Evolutionary conservation across 2,888 invertebrate genomes (phyloP), one percentile per base, ranked within the genome.

Genomic region (Neoitamus cyanurus): DNA sequence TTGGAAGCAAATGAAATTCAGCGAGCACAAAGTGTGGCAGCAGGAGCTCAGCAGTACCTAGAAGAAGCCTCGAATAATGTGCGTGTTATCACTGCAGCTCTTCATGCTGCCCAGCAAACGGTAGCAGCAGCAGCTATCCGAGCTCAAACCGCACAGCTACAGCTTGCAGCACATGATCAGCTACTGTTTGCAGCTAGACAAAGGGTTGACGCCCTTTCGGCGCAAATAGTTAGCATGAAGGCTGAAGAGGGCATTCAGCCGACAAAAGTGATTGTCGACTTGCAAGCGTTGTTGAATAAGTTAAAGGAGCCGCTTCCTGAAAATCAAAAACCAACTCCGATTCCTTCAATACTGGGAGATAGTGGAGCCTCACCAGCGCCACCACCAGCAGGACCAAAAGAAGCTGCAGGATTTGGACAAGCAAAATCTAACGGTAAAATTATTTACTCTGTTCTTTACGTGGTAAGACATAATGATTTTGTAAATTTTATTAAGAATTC

Each of bases 101-200:
- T 91, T 85, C 90, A 91, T 86, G 89, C 88, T 42, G 90, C 91
- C 0, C 91, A 91, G 83, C 90, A 91, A 86, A 89, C 89, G 84
- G 91, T 91, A 42, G 91, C 91, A 1, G 87, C 89, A 1, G 88
- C 90, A 2, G 91, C 91, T 0, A 89, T 91, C 37, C 88, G 91
- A 2, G 91, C 91, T 0, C 91, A 91, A 87, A 90, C 90, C 0
- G 91, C 91, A 0, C 91, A 91, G 84, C 86, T 91, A 2, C 91
- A 91, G 87, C 85, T 91, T 84, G 91, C 91, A 2, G 91, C 91
- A 0, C 91, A 91, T 82, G 91, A 91, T 86, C 91, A 91, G 85
- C 86, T 91, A 42, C 85, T 91, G 4, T 91, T 91, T 84, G 91
- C 91, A 0, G 91, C 91, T 3, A 88, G 91, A 1, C 91, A 91